Conservation (phyloP, 1,140 invertebrate species). For the Caerostris extrusa region DNA sequence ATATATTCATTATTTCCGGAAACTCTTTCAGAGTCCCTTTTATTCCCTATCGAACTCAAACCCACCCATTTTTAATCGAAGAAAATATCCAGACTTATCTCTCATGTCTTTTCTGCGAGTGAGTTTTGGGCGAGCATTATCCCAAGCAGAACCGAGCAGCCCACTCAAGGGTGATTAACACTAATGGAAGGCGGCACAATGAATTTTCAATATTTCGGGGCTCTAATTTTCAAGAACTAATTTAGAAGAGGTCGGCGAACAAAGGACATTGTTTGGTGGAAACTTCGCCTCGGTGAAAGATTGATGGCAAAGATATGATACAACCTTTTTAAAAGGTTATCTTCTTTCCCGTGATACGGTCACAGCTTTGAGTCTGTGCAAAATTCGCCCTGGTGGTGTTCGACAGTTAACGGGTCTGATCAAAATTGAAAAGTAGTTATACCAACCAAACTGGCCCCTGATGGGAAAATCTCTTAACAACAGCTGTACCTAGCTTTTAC, state of each 20-base stretch:
- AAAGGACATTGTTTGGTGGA: conserved; percentile 57
- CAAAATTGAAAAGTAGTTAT: conserved; percentile 49
- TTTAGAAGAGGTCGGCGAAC: conserved; percentile 37
- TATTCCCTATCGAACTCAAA: too few relatives aligned
- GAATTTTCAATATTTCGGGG: conserved; percentile 59
- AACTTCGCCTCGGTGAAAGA: conserved; percentile 39
- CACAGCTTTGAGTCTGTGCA: conserved; percentile 35
- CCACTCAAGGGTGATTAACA: conserved; percentile 63
- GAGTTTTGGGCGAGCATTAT: not conserved
- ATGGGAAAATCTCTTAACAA: conserved; percentile 61
- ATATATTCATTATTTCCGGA: too few relatives aligned
- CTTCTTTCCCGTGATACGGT: conserved; percentile 34
- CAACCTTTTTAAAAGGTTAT: conserved; percentile 56
- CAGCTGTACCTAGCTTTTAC: conserved; percentile 43
- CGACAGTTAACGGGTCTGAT: conserved; percentile 52
- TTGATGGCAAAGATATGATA: conserved; percentile 61
- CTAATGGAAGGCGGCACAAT: conserved; percentile 57
- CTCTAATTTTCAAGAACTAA: conserved; percentile 53
- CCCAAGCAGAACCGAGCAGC: not conserved
- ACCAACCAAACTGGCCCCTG: not conserved
- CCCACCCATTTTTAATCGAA: too few relatives aligned
- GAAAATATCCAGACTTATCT: too few relatives aligned
- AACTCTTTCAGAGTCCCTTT: too few relatives aligned
- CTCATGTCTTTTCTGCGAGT: not conserved
- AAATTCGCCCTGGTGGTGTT: not conserved